Conservation (phyloP, 2,797 vertebrate genomes). For the Cercopithecus neglectus region DNA sequence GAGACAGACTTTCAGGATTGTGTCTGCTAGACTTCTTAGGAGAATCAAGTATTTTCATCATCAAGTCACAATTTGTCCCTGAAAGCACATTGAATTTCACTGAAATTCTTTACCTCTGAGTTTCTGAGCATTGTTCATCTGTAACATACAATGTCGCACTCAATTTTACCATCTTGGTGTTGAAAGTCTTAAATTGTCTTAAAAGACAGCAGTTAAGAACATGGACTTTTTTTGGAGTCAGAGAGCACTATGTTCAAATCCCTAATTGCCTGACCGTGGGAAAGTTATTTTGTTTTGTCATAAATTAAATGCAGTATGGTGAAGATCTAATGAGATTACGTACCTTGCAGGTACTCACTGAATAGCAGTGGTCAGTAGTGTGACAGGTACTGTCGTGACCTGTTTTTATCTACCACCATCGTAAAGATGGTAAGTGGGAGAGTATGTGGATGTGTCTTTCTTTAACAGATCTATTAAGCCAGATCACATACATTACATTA, state of each 20-base stretch:
- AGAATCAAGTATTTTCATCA: conserved; percentile 41
- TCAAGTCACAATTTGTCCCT: background rate
- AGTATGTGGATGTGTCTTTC: background rate
- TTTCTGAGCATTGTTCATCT: background rate
- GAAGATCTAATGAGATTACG: background rate
- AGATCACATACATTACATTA: background rate
- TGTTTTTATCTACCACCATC: background rate
- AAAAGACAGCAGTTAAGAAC: background rate
- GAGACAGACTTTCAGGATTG: background rate
- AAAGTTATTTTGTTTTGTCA: conserved; percentile 28
- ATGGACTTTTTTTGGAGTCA: background rate
- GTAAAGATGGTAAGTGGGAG: background rate
- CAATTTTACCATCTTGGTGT: conserved; percentile 27
- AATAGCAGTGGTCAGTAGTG: background rate
- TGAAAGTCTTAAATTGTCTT: conserved; percentile 17
- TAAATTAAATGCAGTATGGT: background rate
- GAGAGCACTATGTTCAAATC: background rate
- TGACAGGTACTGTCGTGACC: background rate
- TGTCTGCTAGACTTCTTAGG: background rate
- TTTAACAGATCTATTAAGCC: background rate
- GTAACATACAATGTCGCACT: background rate
- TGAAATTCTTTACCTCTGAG: conserved; percentile 34
- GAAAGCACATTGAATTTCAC: background rate
- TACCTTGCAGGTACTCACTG: background rate
- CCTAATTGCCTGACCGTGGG: background rate